Percentiles rank a stretch among this genome's conserved stretches.
Conservation (phyloP, 2,113 vertebrate species). For the Hippocampus zosterae region DNA sequence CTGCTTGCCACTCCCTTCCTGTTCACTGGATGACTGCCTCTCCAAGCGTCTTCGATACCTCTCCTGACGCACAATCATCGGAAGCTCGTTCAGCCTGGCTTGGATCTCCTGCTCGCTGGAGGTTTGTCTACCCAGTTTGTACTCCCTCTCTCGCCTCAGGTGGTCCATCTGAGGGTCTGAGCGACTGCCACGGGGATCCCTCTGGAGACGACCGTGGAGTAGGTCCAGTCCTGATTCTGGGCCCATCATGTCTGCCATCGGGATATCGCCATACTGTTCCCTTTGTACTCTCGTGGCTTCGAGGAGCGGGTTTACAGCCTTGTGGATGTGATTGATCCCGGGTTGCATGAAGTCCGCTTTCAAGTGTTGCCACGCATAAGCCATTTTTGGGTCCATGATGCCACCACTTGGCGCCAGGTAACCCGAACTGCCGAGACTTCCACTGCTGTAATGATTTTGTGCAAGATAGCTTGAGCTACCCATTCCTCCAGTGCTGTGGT, state of each 20-base stretch:
- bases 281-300: constrained; percentile 63
- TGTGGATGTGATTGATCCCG: constrained; percentile 80
- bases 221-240: constrained; percentile 71
- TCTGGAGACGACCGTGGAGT: constrained; percentile 68
- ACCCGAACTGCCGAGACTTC: constrained; percentile 63
- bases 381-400: constrained; percentile 77
- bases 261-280: constrained; percentile 66
- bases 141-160: constrained; percentile 70
- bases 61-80: constrained; percentile 75
- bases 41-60: constrained; percentile 73
- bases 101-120: constrained; percentile 80
- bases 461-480: constrained; percentile 66
- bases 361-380: constrained; percentile 83
- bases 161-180: constrained; percentile 80
- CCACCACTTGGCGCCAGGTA: constrained; percentile 64
- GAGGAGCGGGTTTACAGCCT: constrained; percentile 69
- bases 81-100: constrained; percentile 73
- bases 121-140: constrained; percentile 72
- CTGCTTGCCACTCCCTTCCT: constrained; percentile 75
- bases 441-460: constrained; percentile 69
- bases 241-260: constrained; percentile 62
- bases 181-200: constrained; percentile 73
- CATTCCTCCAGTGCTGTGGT: constrained; percentile 55
- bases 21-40: constrained; percentile 75
- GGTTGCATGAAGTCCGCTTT: constrained; percentile 84